Evolutionary conservation across 2,888 invertebrate species (phyloP).

Genomic region (Tenthredo distinguenda): DNA sequence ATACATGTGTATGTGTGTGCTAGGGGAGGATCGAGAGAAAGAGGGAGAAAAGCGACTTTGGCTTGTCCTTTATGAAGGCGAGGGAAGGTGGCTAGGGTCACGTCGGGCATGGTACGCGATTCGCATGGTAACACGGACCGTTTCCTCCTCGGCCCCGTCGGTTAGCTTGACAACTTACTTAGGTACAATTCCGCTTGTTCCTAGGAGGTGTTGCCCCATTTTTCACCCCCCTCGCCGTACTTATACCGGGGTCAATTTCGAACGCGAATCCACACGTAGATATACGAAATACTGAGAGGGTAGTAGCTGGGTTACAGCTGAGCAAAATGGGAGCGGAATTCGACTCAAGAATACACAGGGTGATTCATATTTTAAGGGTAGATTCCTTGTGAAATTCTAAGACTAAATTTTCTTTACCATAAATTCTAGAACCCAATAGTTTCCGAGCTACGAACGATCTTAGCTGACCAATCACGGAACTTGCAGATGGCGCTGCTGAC

Average conservation of each 20-base stretch:
- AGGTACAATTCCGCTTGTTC: slow-evolving; percentile 47
- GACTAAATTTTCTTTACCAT: too few species aligned
- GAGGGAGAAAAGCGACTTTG: slow-evolving; percentile 32
- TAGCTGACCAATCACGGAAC: too few species aligned
- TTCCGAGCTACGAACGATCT: too few species aligned
- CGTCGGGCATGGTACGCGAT: slow-evolving; percentile 62
- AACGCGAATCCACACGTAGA: background rate
- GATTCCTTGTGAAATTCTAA: too few species aligned
- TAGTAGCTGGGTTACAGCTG: background rate
- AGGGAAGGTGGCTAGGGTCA: slow-evolving; percentile 57
- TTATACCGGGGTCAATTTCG: slow-evolving; percentile 16
- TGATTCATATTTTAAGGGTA: too few species aligned
- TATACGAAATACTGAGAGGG: background rate
- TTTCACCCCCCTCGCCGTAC: background rate
- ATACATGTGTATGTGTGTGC: background rate
- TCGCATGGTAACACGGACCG: slow-evolving; percentile 53
- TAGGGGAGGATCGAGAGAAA: background rate
- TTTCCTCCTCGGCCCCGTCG: slow-evolving; percentile 47
- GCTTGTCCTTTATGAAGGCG: slow-evolving; percentile 26
- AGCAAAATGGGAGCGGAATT: slow-evolving; percentile 1
- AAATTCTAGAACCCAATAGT: too few species aligned
- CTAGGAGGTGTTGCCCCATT: slow-evolving; percentile 34
- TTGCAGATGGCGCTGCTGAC: too few species aligned
- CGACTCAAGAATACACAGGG: background rate
- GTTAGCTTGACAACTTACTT: slow-evolving; percentile 52